These are phyloP conservation scores for Scyliorhinus canicula DNA, from an alignment of 2,797 vertebrate genomes.

Conservation along the genomic window DNA sequence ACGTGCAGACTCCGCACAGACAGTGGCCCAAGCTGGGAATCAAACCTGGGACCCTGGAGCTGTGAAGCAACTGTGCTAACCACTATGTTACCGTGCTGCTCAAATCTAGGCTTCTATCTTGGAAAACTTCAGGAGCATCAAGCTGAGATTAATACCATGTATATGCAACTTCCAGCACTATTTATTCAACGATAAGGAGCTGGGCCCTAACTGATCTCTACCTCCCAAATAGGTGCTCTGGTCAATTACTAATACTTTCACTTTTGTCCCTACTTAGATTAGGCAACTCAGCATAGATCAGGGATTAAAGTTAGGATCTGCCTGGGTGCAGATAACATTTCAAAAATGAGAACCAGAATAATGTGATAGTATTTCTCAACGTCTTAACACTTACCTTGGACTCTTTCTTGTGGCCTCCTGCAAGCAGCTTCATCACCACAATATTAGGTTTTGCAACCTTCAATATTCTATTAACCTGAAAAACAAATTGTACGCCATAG, in stretches of 20 bases:
- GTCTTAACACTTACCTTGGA: constrained; percentile 73
- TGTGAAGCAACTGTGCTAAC: no score
- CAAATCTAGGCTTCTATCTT: not conserved
- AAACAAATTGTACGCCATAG: constrained; percentile 44
- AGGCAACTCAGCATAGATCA: not conserved
- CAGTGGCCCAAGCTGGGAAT: no score
- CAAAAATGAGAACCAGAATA: not conserved
- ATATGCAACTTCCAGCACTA: not conserved
- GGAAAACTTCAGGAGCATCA: not conserved
- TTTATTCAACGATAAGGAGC: not conserved
- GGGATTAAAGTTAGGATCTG: not conserved
- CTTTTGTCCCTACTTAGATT: not conserved
- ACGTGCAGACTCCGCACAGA: no score
- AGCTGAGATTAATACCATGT: not conserved
- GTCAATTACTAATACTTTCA: not conserved
- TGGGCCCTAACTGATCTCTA: not conserved
- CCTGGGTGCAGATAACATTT: not conserved
- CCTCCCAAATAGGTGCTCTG: not conserved
- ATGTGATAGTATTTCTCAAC: not conserved
- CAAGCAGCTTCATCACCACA: constrained; percentile 92
- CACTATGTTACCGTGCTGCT: no score
- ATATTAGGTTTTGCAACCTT: constrained; percentile 98
- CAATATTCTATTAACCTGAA: constrained; percentile 84
- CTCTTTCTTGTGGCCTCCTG: constrained; percentile 96
- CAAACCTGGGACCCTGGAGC: no score